phyloP scores from a whole-genome alignment of 2,888 invertebrate genomes.

The Hetaerina titia region DNA sequence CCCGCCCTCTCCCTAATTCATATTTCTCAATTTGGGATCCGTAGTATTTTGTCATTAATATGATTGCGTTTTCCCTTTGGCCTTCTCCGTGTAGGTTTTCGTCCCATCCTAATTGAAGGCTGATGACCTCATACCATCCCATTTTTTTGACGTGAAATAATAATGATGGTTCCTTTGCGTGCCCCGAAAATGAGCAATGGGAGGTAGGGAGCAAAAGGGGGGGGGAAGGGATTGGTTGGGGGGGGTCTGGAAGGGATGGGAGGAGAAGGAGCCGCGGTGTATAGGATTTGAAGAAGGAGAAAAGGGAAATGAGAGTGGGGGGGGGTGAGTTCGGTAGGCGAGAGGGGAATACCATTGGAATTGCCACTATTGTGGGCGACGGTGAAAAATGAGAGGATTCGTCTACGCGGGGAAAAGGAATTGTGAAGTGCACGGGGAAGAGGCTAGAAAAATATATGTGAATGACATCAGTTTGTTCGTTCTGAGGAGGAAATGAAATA shows the following conservation, averaged over 20 bases:
- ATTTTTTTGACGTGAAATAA: constrained; percentile 67
- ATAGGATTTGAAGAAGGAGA: background rate
- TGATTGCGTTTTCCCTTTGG: constrained; percentile 63
- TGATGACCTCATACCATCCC: constrained; percentile 66
- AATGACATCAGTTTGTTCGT: too few species aligned
- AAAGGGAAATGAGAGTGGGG: constrained; percentile 18
- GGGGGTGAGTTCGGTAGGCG: background rate
- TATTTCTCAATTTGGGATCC: constrained; percentile 67
- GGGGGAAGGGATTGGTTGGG: background rate
- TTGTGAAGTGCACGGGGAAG: too few species aligned
- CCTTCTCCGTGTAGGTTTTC: constrained; percentile 64
- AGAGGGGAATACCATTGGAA: background rate
- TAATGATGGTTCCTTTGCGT: constrained; percentile 66
- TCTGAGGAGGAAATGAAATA: too few species aligned
- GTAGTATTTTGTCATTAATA: constrained; percentile 66
- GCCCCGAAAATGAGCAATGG: constrained; percentile 65
- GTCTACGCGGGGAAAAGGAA: too few species aligned
- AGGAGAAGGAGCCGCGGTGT: background rate
- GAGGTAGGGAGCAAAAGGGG: background rate
- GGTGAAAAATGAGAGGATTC: too few species aligned
- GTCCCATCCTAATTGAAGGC: constrained; percentile 67
- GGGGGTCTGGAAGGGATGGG: background rate
- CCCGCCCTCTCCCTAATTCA: constrained; percentile 51
- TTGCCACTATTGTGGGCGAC: background rate
- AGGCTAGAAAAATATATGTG: too few species aligned